Percentiles rank a stretch among this genome's conserved stretches.
These are phyloP conservation scores for Chymomyza costata DNA, from an alignment of 1,140 invertebrate genomes.

Conservation along the genomic window DNA sequence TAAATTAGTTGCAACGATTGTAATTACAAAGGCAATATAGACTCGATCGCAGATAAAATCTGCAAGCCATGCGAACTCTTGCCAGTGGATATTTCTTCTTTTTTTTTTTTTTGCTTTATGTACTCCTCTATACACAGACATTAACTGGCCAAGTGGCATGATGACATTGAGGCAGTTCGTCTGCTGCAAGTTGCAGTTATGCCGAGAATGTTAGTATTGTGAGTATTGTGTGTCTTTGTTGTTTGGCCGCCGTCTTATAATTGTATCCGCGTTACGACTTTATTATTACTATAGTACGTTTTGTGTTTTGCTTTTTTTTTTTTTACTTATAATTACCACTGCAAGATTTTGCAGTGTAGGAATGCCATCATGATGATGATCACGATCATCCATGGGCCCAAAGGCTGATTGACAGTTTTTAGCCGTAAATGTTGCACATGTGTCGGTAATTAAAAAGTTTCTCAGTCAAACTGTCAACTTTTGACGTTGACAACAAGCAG, in stretches of 20 bases:
- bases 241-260: constrained; percentile 65
- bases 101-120: neutral
- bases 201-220: constrained; percentile 58
- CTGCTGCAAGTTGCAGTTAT: constrained; percentile 27
- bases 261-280: constrained; percentile 71
- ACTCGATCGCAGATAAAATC: constrained; percentile 64
- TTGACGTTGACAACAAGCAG: constrained; percentile 39
- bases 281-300: constrained; percentile 57
- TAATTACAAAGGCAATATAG: constrained; percentile 47
- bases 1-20: constrained; percentile 71
- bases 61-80: constrained; percentile 50
- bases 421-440: constrained; percentile 5
- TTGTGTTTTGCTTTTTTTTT: neutral
- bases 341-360: no score
- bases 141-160: constrained; percentile 32
- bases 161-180: constrained; percentile 1
- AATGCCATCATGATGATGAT: no score
- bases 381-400: no score
- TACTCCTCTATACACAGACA: constrained; percentile 12
- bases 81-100: constrained; percentile 22
- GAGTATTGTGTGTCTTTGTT: constrained; percentile 64
- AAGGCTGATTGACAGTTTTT: constrained; percentile 59
- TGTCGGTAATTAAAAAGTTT: constrained; percentile 60
- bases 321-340: no score
- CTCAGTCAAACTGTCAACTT: constrained; percentile 64